These are phyloP conservation scores for Ornithorhynchus anatinus DNA, from an alignment of 2,113 vertebrate species.

Conservation along the genomic window DNA sequence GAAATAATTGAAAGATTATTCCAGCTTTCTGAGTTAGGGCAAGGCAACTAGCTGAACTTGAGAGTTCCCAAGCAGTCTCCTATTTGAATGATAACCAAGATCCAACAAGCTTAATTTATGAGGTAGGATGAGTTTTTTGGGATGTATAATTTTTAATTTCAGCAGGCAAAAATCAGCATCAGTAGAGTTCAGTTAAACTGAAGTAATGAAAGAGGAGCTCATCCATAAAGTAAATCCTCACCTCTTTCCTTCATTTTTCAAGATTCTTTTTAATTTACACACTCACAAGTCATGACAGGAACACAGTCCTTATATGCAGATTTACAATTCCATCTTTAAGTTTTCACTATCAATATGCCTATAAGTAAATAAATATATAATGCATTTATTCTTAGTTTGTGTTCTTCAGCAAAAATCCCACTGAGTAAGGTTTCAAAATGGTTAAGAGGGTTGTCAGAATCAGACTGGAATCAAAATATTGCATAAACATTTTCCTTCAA, in stretches of 20 bases:
- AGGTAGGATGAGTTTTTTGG: background rate
- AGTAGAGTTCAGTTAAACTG: background rate
- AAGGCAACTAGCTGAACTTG: too few species aligned
- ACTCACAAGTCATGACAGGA: background rate
- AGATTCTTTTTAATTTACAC: background rate
- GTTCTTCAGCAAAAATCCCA: constrained; percentile 2
- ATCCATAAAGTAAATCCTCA: background rate
- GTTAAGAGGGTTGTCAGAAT: background rate
- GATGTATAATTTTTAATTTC: background rate
- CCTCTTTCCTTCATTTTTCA: background rate
- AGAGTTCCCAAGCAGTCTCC: too few species aligned
- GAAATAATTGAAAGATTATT: too few species aligned
- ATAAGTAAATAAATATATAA: background rate
- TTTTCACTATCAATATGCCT: background rate
- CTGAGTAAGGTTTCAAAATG: constrained; percentile 7
- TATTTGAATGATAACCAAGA: too few species aligned
- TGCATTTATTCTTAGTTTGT: background rate
- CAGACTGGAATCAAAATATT: background rate
- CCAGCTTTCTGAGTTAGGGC: too few species aligned
- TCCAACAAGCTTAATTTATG: too few species aligned
- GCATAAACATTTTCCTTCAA: background rate
- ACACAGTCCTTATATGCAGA: background rate
- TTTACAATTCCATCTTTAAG: background rate
- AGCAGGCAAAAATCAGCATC: background rate
- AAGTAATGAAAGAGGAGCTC: background rate